phyloP scores from a whole-genome alignment of 2,113 vertebrate species.

The Hippocampus zosterae region DNA sequence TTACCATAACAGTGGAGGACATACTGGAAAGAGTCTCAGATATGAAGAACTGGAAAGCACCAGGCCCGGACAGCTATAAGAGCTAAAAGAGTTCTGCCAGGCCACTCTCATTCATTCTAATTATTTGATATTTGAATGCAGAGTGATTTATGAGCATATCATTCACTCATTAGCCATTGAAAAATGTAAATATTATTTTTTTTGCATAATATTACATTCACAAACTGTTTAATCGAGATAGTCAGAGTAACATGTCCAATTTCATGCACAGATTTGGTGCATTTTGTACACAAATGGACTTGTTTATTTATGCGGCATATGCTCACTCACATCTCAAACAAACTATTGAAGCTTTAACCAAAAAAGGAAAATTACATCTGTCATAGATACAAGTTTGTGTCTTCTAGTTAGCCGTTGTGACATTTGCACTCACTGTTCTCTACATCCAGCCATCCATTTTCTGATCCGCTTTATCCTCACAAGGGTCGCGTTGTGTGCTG shows the following conservation, averaged over 20 bases:
- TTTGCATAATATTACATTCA: slow-evolving; percentile 20
- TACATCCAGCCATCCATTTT: too few species aligned
- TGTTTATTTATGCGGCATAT: slow-evolving; percentile 28
- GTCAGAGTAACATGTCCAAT: slow-evolving; percentile 7
- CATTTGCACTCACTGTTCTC: neutral
- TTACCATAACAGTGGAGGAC: too few species aligned
- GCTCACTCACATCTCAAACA: slow-evolving; percentile 9
- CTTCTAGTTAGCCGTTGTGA: neutral
- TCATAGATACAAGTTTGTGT: slow-evolving; percentile 7
- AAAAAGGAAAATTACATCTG: neutral
- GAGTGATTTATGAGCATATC: slow-evolving; percentile 10
- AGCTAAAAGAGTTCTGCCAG: slow-evolving; percentile 7
- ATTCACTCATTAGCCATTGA: slow-evolving; percentile 14
- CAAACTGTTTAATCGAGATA: neutral
- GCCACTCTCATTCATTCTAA: slow-evolving; percentile 11
- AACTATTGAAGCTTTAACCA: slow-evolving; percentile 15
- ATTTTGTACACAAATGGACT: slow-evolving; percentile 18
- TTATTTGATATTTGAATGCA: slow-evolving; percentile 25
- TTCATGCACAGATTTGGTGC: slow-evolving; percentile 28
- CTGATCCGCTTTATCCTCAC: too few species aligned
- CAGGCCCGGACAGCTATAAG: too few species aligned
- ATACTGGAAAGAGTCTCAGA: too few species aligned
- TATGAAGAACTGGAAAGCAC: too few species aligned
- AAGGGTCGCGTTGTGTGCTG: too few species aligned
- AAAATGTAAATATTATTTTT: slow-evolving; percentile 20